Evolutionary conservation across 2,113 vertebrate species (phyloP).

Genomic region (Hydrolagus affinis): DNA sequence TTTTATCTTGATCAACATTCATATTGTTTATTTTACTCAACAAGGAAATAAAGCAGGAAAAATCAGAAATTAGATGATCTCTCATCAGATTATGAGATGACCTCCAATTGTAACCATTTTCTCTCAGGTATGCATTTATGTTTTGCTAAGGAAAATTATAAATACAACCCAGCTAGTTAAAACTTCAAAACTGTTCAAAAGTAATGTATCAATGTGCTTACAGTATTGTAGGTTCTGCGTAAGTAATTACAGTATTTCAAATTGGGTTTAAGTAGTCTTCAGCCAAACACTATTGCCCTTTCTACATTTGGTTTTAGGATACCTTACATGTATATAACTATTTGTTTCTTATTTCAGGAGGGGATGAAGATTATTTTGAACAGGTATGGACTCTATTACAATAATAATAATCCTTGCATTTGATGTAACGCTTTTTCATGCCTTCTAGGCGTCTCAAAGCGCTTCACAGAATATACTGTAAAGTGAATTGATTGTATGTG

Average conservation of each 20-base stretch:
- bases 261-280: neutral
- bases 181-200: no score
- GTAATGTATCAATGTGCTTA: no score
- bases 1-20: neutral
- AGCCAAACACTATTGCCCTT: neutral
- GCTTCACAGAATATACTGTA: no score
- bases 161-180: no score
- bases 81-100: neutral
- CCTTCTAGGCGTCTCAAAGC: no score
- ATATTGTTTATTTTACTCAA: neutral
- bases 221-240: no score
- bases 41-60: neutral
- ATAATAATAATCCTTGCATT: no score
- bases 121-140: neutral
- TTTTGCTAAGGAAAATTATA: neutral
- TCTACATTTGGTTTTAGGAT: neutral
- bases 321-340: neutral
- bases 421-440: no score
- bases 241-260: no score
- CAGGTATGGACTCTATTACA: neutral
- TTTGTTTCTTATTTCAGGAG: conserved; percentile 25
- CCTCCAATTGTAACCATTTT: neutral
- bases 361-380: neutral
- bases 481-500: no score
- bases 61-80: neutral